A percentile compares a stretch with the other conserved stretches of the same genome.
Conservation (phyloP, 2,113 vertebrate genomes). For the Grallaria varia region DNA sequence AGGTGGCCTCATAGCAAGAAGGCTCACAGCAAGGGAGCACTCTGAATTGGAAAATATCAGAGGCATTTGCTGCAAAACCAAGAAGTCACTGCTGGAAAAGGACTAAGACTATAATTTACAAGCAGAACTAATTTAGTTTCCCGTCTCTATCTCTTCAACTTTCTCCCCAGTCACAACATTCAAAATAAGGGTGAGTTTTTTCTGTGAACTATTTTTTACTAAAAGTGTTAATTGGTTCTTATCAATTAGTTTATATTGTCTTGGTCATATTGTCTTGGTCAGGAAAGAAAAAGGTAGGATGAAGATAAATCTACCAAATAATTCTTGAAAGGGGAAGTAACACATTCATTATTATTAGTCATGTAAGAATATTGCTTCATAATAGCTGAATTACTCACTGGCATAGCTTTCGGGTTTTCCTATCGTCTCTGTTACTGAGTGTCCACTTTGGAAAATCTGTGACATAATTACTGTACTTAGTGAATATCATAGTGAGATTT, state of each 20-base stretch:
- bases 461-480: not conserved
- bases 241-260: not conserved
- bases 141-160: not conserved
- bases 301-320: not conserved
- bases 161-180: not conserved
- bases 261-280: not conserved
- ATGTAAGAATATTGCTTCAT: not conserved
- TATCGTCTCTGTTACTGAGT: not conserved
- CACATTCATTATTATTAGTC: not conserved
- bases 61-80: conserved; percentile 1
- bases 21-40: conserved; percentile 13
- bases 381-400: not conserved
- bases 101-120: conserved; percentile 27
- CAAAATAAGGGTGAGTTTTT: not conserved
- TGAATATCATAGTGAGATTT: not conserved
- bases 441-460: not conserved
- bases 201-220: not conserved
- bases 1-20: conserved; percentile 37
- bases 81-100: conserved; percentile 33
- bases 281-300: not conserved
- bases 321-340: not conserved
- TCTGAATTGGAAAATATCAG: conserved; percentile 47
- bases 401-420: not conserved
- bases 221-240: not conserved
- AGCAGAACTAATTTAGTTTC: conserved; percentile 42